phyloP scores from a whole-genome alignment of 2,113 vertebrate species.

The Phrynocephalus versicolor region DNA sequence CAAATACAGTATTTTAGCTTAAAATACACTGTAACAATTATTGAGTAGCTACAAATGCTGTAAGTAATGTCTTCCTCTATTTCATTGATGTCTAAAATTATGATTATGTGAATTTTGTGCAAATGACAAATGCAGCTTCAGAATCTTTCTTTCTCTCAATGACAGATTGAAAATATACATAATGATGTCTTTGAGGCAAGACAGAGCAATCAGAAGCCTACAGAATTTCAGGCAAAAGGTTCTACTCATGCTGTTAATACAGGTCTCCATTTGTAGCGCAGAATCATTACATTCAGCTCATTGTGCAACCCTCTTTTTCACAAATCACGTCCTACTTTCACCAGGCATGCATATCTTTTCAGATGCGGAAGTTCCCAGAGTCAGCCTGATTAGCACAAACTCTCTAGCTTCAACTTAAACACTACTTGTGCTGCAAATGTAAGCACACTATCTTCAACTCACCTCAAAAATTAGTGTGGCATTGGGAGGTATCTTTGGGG shows the following conservation, averaged over 20 bases:
- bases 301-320: not conserved
- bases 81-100: too few relatives aligned
- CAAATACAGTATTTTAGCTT: too few relatives aligned
- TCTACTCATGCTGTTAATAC: not conserved
- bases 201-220: not conserved
- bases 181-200: not conserved
- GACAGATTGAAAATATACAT: not conserved
- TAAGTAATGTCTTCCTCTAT: too few relatives aligned
- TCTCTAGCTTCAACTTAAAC: not conserved
- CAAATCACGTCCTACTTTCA: not conserved
- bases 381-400: not conserved
- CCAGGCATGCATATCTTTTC: not conserved
- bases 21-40: too few relatives aligned
- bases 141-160: not conserved
- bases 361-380: not conserved
- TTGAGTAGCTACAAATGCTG: too few relatives aligned
- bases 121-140: not conserved
- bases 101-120: too few relatives aligned
- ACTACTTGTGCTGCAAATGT: rapidly evolving
- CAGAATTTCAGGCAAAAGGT: not conserved
- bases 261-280: not conserved
- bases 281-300: too few relatives aligned
- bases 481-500: constrained; percentile 94
- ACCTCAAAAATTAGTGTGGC: constrained; percentile 95
- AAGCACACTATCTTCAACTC: constrained; percentile 1